Evolutionary conservation across 2,797 vertebrate species (phyloP).

Genomic region (Champsocephalus gunnari): DNA sequence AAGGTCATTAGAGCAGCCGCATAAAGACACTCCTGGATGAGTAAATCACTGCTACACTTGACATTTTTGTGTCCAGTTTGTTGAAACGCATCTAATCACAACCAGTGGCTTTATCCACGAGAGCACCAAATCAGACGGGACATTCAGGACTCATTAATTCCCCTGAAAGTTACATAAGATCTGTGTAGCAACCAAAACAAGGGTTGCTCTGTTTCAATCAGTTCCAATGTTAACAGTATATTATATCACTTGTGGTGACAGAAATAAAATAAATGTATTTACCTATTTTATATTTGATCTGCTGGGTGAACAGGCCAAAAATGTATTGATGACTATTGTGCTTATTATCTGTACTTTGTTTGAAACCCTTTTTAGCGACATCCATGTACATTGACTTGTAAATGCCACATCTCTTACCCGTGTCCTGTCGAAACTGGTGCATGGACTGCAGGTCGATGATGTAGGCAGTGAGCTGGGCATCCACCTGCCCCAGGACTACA

Average conservation of each 20-base stretch:
- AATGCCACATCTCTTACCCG: slow-evolving; percentile 85
- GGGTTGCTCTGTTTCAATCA: slow-evolving; percentile 20
- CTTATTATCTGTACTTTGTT: background rate
- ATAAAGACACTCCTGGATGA: slow-evolving; percentile 22
- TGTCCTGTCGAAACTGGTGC: slow-evolving; percentile 98
- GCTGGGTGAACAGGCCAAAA: background rate
- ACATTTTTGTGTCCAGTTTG: slow-evolving; percentile 30
- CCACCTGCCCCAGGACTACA: slow-evolving; percentile 94
- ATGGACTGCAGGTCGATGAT: slow-evolving; percentile 97
- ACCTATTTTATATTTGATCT: background rate
- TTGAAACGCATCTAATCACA: slow-evolving; percentile 35
- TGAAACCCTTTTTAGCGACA: background rate
- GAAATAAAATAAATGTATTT: background rate
- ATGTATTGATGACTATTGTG: background rate
- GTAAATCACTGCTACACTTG: slow-evolving; percentile 39
- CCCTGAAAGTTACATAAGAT: slow-evolving; percentile 40
- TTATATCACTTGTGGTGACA: slow-evolving; percentile 16
- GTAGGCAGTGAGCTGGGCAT: slow-evolving; percentile 92
- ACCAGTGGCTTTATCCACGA: slow-evolving; percentile 57
- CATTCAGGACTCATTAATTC: slow-evolving; percentile 33
- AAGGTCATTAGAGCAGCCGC: slow-evolving; percentile 68
- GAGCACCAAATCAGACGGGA: slow-evolving; percentile 20
- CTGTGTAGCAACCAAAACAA: slow-evolving; percentile 21
- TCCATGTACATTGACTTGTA: slow-evolving; percentile 1
- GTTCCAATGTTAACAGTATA: slow-evolving; percentile 4